A percentile compares a stretch with the other conserved stretches of the same genome.
These are phyloP conservation scores for Holothuria leucospilota DNA, from an alignment of 53 echinoderm and acorn worm species.

Conservation along the genomic window DNA sequence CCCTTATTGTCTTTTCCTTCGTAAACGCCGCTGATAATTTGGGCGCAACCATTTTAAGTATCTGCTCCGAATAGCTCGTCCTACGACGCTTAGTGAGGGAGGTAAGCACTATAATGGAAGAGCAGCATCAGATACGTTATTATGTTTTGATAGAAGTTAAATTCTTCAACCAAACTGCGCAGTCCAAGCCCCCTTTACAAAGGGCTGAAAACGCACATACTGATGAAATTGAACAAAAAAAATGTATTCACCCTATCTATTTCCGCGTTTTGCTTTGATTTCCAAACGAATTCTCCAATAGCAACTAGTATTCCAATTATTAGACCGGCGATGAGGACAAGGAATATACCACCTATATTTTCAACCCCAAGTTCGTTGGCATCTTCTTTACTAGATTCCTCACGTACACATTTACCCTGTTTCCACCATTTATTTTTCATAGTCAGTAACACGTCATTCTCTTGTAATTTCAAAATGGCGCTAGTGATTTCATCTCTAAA, in stretches of 20 bases:
- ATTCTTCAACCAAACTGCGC: no score
- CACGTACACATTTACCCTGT: slow-evolving; percentile 66
- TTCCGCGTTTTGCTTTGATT: slow-evolving; percentile 95
- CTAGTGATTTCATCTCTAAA: slow-evolving; percentile 84
- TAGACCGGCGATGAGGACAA: slow-evolving; percentile 90
- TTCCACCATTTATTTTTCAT: slow-evolving; percentile 92
- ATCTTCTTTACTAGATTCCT: slow-evolving; percentile 75
- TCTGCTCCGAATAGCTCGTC: no score
- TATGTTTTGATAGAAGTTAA: no score
- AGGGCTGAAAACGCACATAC: no score
- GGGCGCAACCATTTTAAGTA: no score
- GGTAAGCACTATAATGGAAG: no score
- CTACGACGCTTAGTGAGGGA: no score
- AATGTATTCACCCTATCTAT: slow-evolving; percentile 92
- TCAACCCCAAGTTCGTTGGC: slow-evolving; percentile 90
- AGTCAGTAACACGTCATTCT: slow-evolving; percentile 74
- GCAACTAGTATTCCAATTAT: slow-evolving; percentile 82
- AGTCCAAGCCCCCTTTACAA: no score
- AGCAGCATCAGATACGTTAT: no score
- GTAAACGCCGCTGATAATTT: no score
- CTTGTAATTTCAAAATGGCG: slow-evolving; percentile 88
- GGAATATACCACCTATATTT: slow-evolving; percentile 97
- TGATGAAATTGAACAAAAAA: no score
- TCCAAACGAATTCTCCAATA: slow-evolving; percentile 95
- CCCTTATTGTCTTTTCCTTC: no score